Evolutionary conservation across 2,797 vertebrate genomes (phyloP).

Genomic region (Hyperoplus immaculatus): DNA sequence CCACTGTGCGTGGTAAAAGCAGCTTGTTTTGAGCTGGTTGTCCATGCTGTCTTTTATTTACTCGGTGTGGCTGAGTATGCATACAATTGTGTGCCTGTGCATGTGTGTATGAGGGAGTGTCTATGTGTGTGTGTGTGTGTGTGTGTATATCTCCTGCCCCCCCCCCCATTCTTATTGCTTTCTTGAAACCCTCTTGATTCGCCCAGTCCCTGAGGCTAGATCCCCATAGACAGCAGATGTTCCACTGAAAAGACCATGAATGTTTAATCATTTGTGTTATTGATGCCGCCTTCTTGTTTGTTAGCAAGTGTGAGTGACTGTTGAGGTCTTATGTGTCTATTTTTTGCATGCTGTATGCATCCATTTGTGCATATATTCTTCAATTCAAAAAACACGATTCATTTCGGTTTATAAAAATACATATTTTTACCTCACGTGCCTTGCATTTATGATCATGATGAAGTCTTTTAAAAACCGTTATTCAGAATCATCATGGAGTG

Average conservation of each 20-base stretch:
- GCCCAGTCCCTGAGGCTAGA: constrained; percentile 84
- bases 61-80: constrained; percentile 43
- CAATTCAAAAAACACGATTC: too few species aligned
- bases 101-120: constrained; percentile 20
- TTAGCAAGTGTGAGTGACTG: constrained; percentile 80
- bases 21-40: constrained; percentile 50
- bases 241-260: constrained; percentile 88
- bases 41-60: constrained; percentile 44
- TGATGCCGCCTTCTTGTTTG: constrained; percentile 89
- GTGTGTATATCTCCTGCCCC: constrained; percentile 80
- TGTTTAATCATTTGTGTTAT: constrained; percentile 93
- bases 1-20: constrained; percentile 24
- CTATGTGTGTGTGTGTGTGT: constrained; percentile 33
- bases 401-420: too few species aligned
- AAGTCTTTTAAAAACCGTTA: constrained; percentile 63
- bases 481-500: constrained; percentile 56
- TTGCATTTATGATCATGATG: constrained; percentile 57
- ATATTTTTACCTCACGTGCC: constrained; percentile 37
- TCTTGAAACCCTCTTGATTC: constrained; percentile 88
- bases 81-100: constrained; percentile 31
- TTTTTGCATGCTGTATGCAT: constrained; percentile 64
- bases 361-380: constrained; percentile 28
- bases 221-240: constrained; percentile 87
- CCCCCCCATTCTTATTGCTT: constrained; percentile 86
- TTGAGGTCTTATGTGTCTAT: constrained; percentile 71